Evolutionary conservation across 2,113 vertebrate species (phyloP).

Genomic region (Oncorhynchus tshawytscha): DNA sequence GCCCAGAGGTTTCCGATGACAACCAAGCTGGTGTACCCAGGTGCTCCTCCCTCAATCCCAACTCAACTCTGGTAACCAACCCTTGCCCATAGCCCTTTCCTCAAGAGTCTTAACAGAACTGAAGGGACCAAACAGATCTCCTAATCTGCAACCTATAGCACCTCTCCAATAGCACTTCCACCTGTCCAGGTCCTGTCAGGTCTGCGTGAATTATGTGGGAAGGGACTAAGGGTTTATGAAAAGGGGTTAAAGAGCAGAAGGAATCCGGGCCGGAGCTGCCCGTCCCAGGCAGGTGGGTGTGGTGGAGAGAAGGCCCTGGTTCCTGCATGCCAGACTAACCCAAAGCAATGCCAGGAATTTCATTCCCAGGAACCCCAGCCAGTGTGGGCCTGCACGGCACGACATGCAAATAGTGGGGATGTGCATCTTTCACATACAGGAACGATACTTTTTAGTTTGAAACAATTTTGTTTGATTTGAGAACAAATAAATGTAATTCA

Average conservation of each 20-base stretch:
- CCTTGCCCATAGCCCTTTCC: too few species aligned
- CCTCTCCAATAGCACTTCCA: too few species aligned
- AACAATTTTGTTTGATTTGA: too few species aligned
- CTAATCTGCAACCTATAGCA: too few species aligned
- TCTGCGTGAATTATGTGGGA: neutral
- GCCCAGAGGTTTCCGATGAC: too few species aligned
- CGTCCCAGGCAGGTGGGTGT: neutral
- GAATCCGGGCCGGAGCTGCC: neutral
- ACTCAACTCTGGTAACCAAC: too few species aligned
- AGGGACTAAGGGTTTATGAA: neutral
- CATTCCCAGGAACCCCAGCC: slow-evolving; percentile 25
- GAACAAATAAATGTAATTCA: too few species aligned
- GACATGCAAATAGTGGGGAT: neutral
- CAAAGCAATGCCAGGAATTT: slow-evolving; percentile 39
- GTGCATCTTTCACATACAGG: neutral
- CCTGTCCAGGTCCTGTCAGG: neutral
- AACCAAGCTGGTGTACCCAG: too few species aligned
- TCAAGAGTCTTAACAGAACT: too few species aligned
- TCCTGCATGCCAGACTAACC: slow-evolving; percentile 26
- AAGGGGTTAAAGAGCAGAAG: neutral
- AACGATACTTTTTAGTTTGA: too few species aligned
- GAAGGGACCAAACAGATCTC: too few species aligned
- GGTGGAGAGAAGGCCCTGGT: slow-evolving; percentile 3
- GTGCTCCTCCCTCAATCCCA: too few species aligned
- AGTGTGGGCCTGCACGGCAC: slow-evolving; percentile 25